Evolutionary conservation across 2,797 vertebrate genomes (phyloP), one percentile per base, ranked within the genome.

Genomic region (Ataeniobius toweri): DNA sequence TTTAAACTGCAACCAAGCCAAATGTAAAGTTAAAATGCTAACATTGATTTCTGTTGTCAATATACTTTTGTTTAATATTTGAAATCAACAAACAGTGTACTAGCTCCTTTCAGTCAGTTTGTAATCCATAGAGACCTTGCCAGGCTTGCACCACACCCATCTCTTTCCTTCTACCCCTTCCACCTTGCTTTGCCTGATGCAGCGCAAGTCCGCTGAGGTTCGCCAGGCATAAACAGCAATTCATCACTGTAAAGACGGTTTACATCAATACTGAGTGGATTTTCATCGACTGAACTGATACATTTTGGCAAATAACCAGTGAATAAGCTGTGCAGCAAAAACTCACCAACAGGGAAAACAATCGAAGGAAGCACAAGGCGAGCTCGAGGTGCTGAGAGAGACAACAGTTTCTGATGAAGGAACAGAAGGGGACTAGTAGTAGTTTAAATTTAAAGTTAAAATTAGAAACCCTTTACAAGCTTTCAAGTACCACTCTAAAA

Each of bases 241-340:
- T 91, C 81, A 83, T 92, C 89, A 88, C 70, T 8, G 16, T 83
- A 83, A 77, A 80, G 69, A 80, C 61, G 71, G 80, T 85, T 85
- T 71, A 78, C 85, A 83, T 90, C 86, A 82, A 87, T 91, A 82
- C 80, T 80, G 83, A 93, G 87, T 89, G 81, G 65, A 91, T 92
- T 89, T 86, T 77, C 26, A 92, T 91, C 51, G 84, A 91, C 67
- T 78, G 70, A 86, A 80, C 78, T 88, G 86, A 89, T 86, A 82
- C 85, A 89, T 84, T 81, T 89, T 48, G 56, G 80, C 85, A 83
- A 89, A 90, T 68, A 83, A 86, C 81, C 82, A 89, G 87, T 83
- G 76, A 89, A 88, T 89, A 86, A 79, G 53, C 79, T 65, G 74
- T 46, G 36, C 26, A 58, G 48, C 56, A 53, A 78, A 78, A 89